phyloP scores from a whole-genome alignment of 2,888 invertebrate genomes.

The Tanypteryx hageni region DNA sequence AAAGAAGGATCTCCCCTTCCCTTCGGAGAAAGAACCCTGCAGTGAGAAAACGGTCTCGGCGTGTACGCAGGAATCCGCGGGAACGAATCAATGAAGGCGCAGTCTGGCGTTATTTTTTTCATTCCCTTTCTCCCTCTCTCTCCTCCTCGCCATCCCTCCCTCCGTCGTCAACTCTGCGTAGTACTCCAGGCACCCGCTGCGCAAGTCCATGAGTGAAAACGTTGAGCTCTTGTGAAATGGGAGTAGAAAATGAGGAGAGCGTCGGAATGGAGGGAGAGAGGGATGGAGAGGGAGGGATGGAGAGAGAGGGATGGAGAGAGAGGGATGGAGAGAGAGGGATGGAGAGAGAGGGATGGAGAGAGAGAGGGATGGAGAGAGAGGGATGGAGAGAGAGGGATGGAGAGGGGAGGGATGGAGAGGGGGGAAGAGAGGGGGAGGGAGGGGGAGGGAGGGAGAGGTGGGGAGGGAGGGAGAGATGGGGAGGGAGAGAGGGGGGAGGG shows the following conservation, averaged over 20 bases:
- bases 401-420: too few species aligned
- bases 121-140: neutral
- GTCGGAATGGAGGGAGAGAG: neutral
- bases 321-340: too few species aligned
- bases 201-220: constrained; percentile 13
- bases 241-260: neutral
- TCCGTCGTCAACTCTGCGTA: neutral
- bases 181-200: constrained; percentile 4
- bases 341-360: too few species aligned
- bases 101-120: neutral
- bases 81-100: constrained; percentile 30
- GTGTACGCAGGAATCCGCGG: constrained; percentile 28
- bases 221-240: neutral
- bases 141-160: neutral
- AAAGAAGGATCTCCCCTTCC: too few species aligned
- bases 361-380: too few species aligned
- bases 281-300: too few species aligned
- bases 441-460: too few species aligned
- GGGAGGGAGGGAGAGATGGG: too few species aligned
- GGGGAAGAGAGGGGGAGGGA: neutral
- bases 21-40: neutral
- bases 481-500: too few species aligned
- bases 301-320: too few species aligned
- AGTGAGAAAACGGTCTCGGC: neutral
- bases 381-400: too few species aligned